Evolutionary conservation across 2,888 invertebrate genomes (phyloP).

Genomic region (Antheraea assamensis): DNA sequence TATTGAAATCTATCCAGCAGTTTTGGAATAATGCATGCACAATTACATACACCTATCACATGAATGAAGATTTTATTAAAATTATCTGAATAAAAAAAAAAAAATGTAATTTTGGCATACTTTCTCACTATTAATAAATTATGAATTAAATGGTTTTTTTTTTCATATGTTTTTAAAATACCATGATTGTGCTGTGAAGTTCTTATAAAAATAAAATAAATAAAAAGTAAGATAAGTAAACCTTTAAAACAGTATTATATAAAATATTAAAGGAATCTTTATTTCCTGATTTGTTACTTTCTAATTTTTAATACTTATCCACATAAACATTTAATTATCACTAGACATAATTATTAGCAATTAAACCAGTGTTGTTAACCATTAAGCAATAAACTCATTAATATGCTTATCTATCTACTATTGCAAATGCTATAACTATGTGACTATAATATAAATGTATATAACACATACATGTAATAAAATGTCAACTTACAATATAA

Average conservation of each 20-base stretch:
- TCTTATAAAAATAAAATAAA: no score
- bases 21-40: no score
- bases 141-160: no score
- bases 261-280: not conserved
- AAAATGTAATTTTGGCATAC: no score
- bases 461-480: not conserved
- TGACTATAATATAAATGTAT: not conserved
- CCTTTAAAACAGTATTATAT: not conserved
- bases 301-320: not conserved
- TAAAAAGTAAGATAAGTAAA: not conserved
- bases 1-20: no score
- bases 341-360: not conserved
- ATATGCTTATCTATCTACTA: not conserved
- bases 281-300: not conserved
- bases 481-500: not conserved
- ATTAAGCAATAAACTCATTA: constrained; percentile 2
- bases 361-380: not conserved
- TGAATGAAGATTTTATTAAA: no score
- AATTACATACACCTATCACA: no score
- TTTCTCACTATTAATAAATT: no score
- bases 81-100: no score
- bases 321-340: not conserved
- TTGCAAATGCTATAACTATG: constrained; percentile 3
- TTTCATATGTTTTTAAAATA: no score
- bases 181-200: no score